phyloP scores from a whole-genome alignment of 2,797 vertebrate species.

The Adelosebastes latens region DNA sequence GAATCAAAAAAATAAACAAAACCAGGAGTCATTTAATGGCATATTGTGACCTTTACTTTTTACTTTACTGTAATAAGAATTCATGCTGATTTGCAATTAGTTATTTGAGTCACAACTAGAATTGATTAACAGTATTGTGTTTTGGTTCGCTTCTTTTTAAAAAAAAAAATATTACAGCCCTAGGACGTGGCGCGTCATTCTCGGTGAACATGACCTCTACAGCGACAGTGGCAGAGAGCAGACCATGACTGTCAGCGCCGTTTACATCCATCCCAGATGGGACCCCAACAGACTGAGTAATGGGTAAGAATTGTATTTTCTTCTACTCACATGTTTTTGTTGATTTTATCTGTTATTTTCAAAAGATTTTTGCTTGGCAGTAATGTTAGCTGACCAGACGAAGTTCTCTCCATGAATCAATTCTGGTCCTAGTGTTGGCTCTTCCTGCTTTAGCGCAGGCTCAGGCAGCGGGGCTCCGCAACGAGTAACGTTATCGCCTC shows the following conservation, averaged over 20 bases:
- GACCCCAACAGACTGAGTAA: constrained; percentile 40
- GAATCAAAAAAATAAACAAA: background rate
- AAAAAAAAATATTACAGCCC: background rate
- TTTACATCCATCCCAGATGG: constrained; percentile 81
- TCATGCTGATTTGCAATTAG: background rate
- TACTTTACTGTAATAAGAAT: background rate
- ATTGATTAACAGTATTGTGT: background rate
- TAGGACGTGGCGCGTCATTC: constrained; percentile 60
- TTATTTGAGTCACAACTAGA: background rate
- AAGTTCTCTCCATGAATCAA: no score
- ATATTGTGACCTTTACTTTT: background rate
- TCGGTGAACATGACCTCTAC: constrained; percentile 71
- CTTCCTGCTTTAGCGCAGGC: no score
- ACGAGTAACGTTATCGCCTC: no score
- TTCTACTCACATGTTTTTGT: background rate
- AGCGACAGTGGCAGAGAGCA: constrained; percentile 79
- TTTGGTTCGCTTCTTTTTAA: background rate
- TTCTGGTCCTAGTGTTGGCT: no score
- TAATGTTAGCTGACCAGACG: no score
- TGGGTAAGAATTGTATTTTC: constrained; percentile 69
- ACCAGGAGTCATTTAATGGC: background rate
- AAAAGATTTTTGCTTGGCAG: background rate
- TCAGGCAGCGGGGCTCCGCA: no score
- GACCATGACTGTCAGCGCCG: constrained; percentile 58
- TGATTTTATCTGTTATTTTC: background rate